These are phyloP conservation scores for Lepetodrilus schrolli DNA, from an alignment of 2,888 invertebrate species.

Conservation along the genomic window DNA sequence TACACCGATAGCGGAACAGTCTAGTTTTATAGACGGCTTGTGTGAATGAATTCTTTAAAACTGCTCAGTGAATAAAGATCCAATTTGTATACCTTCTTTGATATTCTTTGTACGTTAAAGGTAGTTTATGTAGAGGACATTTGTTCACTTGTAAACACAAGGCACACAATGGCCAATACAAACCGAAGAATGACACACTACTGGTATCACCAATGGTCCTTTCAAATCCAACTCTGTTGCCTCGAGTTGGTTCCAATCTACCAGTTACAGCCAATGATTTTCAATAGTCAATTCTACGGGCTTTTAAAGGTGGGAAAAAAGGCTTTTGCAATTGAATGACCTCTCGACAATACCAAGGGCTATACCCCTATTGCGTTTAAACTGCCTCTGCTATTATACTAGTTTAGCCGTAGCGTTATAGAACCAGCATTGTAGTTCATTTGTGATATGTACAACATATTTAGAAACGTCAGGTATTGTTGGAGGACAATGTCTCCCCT, in stretches of 20 bases:
- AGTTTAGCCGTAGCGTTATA: constrained; percentile 13
- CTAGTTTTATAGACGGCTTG: constrained; percentile 17
- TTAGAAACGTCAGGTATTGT: constrained; percentile 37
- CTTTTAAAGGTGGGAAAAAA: constrained; percentile 15
- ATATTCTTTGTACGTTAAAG: constrained; percentile 25
- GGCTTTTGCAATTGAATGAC: constrained; percentile 11
- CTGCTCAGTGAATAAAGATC: constrained; percentile 25
- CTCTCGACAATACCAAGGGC: neutral
- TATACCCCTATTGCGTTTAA: constrained; percentile 12
- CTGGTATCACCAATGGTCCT: constrained; percentile 7
- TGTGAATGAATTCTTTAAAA: constrained; percentile 25
- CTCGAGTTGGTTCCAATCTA: constrained; percentile 15
- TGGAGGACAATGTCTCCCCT: constrained; percentile 24
- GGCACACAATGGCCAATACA: constrained; percentile 14
- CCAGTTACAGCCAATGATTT: constrained; percentile 23
- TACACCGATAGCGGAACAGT: neutral
- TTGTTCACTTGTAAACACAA: constrained; percentile 18
- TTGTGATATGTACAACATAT: constrained; percentile 40
- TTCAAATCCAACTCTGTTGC: constrained; percentile 12
- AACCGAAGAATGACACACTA: constrained; percentile 10
- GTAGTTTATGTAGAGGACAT: constrained; percentile 13
- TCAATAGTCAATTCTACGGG: constrained; percentile 20
- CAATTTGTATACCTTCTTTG: constrained; percentile 24
- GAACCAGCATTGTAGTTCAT: constrained; percentile 33
- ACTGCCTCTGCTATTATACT: constrained; percentile 26